Evolutionary conservation across 1,140 invertebrate genomes (phyloP).

Genomic region (Aplysia californica): DNA sequence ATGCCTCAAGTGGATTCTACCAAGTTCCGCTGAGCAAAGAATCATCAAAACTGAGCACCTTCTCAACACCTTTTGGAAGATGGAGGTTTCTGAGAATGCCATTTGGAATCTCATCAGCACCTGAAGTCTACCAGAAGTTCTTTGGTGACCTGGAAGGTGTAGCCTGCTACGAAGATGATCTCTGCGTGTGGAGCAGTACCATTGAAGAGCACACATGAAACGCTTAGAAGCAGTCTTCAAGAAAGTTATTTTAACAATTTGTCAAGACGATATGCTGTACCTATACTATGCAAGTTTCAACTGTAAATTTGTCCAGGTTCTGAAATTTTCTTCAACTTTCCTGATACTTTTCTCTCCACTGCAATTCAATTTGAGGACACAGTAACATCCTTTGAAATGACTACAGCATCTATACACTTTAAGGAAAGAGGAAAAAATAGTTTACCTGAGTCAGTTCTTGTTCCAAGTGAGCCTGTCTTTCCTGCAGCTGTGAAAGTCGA

Average conservation of each 20-base stretch:
- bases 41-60: conserved; percentile 46
- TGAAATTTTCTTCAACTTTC: too few species aligned
- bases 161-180: conserved; percentile 44
- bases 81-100: conserved; percentile 29
- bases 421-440: too few species aligned
- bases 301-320: too few species aligned
- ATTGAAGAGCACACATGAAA: conserved; percentile 34
- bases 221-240: too few species aligned
- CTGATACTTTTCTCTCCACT: too few species aligned
- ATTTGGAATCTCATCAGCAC: conserved; percentile 30
- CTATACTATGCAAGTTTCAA: too few species aligned
- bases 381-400: too few species aligned
- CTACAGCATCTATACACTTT: too few species aligned
- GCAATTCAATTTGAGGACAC: too few species aligned
- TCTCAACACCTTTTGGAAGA: conserved; percentile 54
- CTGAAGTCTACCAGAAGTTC: conserved; percentile 37
- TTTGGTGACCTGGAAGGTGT: conserved; percentile 36
- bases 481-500: background rate
- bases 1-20: conserved; percentile 54
- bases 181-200: conserved; percentile 33
- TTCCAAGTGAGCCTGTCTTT: background rate
- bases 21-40: conserved; percentile 49
- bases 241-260: too few species aligned
- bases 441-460: conserved; percentile 10
- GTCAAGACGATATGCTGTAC: too few species aligned